These are phyloP conservation scores for Alviniconcha marisindica DNA, from an alignment of 1,140 invertebrate genomes.

Conservation along the genomic window DNA sequence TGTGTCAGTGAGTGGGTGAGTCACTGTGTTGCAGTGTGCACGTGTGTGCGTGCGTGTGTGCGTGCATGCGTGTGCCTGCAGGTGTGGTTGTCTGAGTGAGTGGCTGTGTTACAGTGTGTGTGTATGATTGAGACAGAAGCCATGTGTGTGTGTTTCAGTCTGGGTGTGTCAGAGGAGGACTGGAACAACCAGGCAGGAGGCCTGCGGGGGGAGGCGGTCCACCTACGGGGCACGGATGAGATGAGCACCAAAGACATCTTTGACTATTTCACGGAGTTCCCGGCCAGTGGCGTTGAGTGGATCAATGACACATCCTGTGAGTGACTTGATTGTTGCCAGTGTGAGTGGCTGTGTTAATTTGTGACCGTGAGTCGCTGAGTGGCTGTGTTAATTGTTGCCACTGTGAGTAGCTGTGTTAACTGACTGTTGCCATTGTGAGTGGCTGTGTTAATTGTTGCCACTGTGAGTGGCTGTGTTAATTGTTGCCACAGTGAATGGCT, in stretches of 20 bases:
- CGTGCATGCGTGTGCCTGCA: not conserved
- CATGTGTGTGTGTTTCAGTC: constrained; percentile 54
- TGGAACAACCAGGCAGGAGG: constrained; percentile 78
- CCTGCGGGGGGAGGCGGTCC: constrained; percentile 84
- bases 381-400: no score
- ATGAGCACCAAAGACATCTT: constrained; percentile 86
- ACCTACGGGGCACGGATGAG: constrained; percentile 85
- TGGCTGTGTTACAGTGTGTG: no score
- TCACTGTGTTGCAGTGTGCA: not conserved
- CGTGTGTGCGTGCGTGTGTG: not conserved
- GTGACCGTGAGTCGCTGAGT: no score
- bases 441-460: no score
- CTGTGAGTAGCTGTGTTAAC: no score
- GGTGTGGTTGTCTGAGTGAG: no score
- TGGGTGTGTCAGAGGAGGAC: constrained; percentile 80
- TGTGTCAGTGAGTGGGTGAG: not conserved
- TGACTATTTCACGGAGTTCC: constrained; percentile 86
- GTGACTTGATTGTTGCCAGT: not conserved
- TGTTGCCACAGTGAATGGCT: no score
- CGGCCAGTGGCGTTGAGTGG: constrained; percentile 86
- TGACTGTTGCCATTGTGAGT: no score
- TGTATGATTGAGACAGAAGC: no score
- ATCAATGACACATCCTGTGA: constrained; percentile 78
- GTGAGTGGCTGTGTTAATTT: no score
- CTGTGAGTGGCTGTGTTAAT: no score